Percentiles rank a stretch among this genome's conserved stretches.
Evolutionary conservation across 2,888 invertebrate genomes (phyloP).

Genomic region (Amaurobius ferox): DNA sequence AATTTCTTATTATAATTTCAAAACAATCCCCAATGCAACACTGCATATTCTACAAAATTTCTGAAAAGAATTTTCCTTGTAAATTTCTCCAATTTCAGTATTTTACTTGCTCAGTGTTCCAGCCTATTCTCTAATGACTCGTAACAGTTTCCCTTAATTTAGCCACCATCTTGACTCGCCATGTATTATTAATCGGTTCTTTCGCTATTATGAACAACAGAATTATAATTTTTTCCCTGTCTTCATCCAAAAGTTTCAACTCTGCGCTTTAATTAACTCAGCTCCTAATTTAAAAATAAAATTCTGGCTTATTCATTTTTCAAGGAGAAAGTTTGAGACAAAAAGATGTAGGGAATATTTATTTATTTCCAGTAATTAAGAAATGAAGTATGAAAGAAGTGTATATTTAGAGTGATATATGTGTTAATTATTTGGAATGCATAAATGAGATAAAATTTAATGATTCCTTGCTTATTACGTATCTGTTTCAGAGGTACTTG

Average conservation of each 20-base stretch:
- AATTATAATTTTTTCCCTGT: not conserved
- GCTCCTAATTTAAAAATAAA: constrained; percentile 37
- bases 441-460: no score
- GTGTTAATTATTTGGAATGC: not conserved
- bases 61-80: no score
- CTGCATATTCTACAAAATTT: no score
- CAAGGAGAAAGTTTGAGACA: not conserved
- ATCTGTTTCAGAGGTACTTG: not conserved
- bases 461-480: no score
- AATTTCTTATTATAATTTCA: no score
- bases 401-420: not conserved
- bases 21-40: no score
- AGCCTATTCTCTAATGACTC: constrained; percentile 52
- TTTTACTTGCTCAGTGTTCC: not conserved
- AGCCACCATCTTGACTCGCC: constrained; percentile 47
- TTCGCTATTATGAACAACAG: constrained; percentile 37
- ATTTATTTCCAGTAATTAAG: constrained; percentile 5
- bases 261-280: constrained; percentile 34
- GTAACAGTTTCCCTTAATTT: constrained; percentile 43
- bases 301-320: constrained; percentile 3
- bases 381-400: not conserved
- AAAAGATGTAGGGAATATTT: not conserved
- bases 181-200: constrained; percentile 59
- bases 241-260: not conserved
- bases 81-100: not conserved